A percentile compares a stretch with the other conserved stretches of the same genome.
Evolutionary conservation across 2,797 vertebrate genomes (phyloP).

Genomic region (Characodon lateralis): DNA sequence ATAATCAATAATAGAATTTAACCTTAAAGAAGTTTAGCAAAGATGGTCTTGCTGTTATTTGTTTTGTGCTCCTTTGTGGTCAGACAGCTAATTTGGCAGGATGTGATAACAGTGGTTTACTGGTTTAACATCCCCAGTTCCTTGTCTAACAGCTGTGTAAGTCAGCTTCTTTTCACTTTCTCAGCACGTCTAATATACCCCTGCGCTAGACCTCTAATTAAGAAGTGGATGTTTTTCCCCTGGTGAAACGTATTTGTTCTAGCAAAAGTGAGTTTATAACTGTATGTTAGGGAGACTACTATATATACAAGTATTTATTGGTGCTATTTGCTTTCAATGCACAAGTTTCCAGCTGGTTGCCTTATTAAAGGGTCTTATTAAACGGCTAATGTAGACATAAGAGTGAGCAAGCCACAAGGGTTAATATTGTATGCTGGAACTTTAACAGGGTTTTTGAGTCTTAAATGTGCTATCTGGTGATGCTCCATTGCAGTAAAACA

Average conservation of each 20-base stretch:
- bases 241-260: slow-evolving; percentile 41
- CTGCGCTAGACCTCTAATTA: slow-evolving; percentile 58
- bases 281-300: background rate
- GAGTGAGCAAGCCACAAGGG: background rate
- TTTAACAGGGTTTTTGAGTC: background rate
- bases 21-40: background rate
- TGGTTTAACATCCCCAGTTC: slow-evolving; percentile 35
- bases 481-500: background rate
- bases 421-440: background rate
- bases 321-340: slow-evolving; percentile 11
- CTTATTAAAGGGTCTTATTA: slow-evolving; percentile 3
- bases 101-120: slow-evolving; percentile 38
- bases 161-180: slow-evolving; percentile 47
- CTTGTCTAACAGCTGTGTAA: slow-evolving; percentile 37
- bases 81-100: slow-evolving; percentile 16
- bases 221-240: slow-evolving; percentile 60
- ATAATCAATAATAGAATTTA: background rate
- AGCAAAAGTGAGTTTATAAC: slow-evolving; percentile 9
- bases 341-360: background rate
- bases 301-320: slow-evolving; percentile 7
- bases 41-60: slow-evolving; percentile 1
- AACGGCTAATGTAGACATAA: background rate
- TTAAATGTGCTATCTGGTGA: background rate
- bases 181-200: slow-evolving; percentile 36
- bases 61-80: slow-evolving; percentile 13